Conservation (phyloP, 2,888 invertebrate species). For the Perizoma flavofasciatum region DNA sequence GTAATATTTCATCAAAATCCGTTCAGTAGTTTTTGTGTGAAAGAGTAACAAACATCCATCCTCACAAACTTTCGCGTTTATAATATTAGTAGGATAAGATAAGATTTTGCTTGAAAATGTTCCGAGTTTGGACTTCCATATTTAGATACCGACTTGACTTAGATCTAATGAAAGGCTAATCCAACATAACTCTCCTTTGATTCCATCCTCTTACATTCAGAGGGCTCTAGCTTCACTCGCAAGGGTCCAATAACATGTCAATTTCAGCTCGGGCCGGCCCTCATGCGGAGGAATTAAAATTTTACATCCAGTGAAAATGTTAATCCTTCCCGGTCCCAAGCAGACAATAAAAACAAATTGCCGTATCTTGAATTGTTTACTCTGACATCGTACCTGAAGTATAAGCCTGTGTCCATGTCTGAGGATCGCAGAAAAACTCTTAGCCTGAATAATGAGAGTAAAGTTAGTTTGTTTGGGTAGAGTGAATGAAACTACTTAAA, state of each 20-base stretch:
- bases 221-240: slow-evolving; percentile 44
- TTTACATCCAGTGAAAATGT: slow-evolving; percentile 76
- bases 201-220: slow-evolving; percentile 40
- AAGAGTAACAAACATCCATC: too few relatives aligned
- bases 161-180: not conserved
- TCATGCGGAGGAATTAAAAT: slow-evolving; percentile 75
- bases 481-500: too few relatives aligned
- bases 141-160: not conserved
- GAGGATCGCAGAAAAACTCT: slow-evolving; percentile 22
- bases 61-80: too few relatives aligned
- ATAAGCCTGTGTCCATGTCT: slow-evolving; percentile 22
- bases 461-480: too few relatives aligned
- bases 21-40: too few relatives aligned
- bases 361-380: slow-evolving; percentile 73
- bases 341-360: slow-evolving; percentile 73
- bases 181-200: slow-evolving; percentile 37
- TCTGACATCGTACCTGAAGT: slow-evolving; percentile 42
- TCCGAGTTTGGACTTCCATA: too few relatives aligned
- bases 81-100: too few relatives aligned
- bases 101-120: too few relatives aligned
- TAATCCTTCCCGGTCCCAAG: slow-evolving; percentile 74
- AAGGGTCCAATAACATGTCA: slow-evolving; percentile 74
- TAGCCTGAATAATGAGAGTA: too few relatives aligned
- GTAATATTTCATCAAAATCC: too few relatives aligned
- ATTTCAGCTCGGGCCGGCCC: slow-evolving; percentile 63